A percentile compares a stretch with the other conserved stretches of the same genome.
Conservation (phyloP, 2,113 vertebrate species). For the Narcine bancroftii region DNA sequence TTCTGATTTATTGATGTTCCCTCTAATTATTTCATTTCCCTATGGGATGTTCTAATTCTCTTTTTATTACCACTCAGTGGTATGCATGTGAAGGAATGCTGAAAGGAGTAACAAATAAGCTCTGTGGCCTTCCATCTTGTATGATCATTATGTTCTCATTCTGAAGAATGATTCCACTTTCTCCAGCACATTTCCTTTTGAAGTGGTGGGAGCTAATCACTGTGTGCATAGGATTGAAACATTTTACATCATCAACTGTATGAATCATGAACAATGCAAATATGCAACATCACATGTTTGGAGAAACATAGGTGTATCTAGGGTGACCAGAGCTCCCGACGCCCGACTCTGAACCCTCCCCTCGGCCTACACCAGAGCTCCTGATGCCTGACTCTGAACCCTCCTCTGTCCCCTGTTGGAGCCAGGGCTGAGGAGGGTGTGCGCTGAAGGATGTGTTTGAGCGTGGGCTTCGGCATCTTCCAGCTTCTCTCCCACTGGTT, state of each 20-base stretch:
- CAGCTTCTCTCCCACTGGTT: too few species aligned
- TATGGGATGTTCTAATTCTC: background rate
- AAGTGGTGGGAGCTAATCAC: background rate
- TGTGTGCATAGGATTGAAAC: background rate
- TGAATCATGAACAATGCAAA: background rate
- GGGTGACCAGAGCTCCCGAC: too few species aligned
- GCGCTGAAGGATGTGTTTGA: too few species aligned
- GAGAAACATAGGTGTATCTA: too few species aligned
- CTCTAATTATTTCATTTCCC: background rate
- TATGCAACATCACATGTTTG: background rate
- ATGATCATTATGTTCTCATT: background rate
- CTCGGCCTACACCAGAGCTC: too few species aligned
- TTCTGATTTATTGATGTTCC: background rate
- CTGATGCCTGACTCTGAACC: too few species aligned
- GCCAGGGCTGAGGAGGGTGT: too few species aligned
- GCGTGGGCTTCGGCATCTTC: too few species aligned
- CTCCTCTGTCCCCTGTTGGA: too few species aligned
- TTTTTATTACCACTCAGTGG: background rate
- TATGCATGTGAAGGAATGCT: background rate
- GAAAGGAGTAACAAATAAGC: background rate
- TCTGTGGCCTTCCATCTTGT: background rate
- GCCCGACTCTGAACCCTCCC: too few species aligned
- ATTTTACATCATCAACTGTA: background rate
- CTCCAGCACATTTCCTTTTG: background rate
- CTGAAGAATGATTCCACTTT: background rate